Conservation (phyloP, 2,797 vertebrate species). For the Sebastiscus albofasciatus region DNA sequence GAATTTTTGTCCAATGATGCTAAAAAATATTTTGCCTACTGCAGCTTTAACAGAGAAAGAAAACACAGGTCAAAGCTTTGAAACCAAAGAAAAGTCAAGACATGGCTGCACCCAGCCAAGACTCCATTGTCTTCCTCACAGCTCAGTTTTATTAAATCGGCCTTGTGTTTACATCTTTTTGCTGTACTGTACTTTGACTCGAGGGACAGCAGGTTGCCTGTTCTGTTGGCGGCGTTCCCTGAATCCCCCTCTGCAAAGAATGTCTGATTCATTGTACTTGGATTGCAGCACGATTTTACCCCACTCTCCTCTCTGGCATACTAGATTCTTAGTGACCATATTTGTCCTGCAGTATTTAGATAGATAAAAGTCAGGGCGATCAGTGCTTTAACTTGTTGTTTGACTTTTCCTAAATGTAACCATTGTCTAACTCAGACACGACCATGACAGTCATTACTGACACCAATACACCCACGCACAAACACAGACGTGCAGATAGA, state of each 20-base stretch:
- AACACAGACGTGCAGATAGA: neutral
- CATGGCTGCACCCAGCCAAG: neutral
- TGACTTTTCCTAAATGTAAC: constrained; percentile 17
- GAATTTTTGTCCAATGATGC: too few relatives aligned
- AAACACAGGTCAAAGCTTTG: neutral
- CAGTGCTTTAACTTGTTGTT: neutral
- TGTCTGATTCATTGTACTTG: constrained; percentile 37
- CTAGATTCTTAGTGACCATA: neutral
- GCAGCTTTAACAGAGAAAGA: neutral
- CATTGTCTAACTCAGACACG: neutral
- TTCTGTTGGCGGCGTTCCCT: constrained; percentile 60
- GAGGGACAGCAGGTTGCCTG: constrained; percentile 56
- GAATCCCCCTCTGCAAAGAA: constrained; percentile 28
- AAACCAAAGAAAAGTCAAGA: constrained; percentile 5
- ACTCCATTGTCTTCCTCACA: constrained; percentile 32
- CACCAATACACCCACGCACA: constrained; percentile 1
- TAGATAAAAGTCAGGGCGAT: neutral
- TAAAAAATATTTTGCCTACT: too few relatives aligned
- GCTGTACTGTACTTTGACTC: constrained; percentile 24
- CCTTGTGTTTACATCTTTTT: constrained; percentile 53
- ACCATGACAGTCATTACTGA: constrained; percentile 17
- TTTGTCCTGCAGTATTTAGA: constrained; percentile 1
- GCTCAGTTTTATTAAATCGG: constrained; percentile 53
- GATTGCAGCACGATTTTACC: constrained; percentile 11
- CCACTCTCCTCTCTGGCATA: neutral